These are phyloP conservation scores for Eulimnadia texana DNA, from an alignment of 1,140 invertebrate species.

Conservation along the genomic window DNA sequence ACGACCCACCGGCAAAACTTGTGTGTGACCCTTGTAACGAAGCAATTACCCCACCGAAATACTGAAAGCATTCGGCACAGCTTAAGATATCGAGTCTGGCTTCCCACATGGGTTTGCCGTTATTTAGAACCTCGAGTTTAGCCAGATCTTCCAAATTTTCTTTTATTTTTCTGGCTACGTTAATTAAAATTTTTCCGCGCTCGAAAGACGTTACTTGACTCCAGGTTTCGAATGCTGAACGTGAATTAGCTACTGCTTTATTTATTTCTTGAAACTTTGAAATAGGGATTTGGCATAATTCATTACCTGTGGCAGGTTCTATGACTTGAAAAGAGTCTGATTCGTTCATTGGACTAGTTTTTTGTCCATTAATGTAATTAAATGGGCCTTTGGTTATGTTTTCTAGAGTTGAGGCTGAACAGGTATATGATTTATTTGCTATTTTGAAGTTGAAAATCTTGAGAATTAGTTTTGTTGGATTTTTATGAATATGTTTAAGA, in stretches of 20 bases:
- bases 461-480: too few relatives aligned
- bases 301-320: neutral
- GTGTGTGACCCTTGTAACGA: constrained; percentile 82
- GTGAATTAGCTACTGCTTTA: neutral
- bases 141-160: constrained; percentile 54
- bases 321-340: neutral
- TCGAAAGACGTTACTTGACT: constrained; percentile 25
- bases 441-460: too few relatives aligned
- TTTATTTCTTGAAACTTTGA: neutral
- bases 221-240: neutral
- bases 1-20: constrained; percentile 35
- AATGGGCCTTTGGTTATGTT: neutral
- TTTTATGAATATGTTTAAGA: too few relatives aligned
- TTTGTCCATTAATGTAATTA: neutral
- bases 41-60: constrained; percentile 82
- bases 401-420: neutral
- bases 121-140: constrained; percentile 65
- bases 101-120: constrained; percentile 64
- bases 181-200: constrained; percentile 27
- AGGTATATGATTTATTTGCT: too few relatives aligned
- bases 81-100: constrained; percentile 50
- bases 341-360: neutral
- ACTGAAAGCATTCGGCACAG: constrained; percentile 42
- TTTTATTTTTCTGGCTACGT: constrained; percentile 56
- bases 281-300: neutral